These are phyloP conservation scores for Tetragonula clypearis DNA, from an alignment of 1,140 invertebrate species.

Conservation along the genomic window DNA sequence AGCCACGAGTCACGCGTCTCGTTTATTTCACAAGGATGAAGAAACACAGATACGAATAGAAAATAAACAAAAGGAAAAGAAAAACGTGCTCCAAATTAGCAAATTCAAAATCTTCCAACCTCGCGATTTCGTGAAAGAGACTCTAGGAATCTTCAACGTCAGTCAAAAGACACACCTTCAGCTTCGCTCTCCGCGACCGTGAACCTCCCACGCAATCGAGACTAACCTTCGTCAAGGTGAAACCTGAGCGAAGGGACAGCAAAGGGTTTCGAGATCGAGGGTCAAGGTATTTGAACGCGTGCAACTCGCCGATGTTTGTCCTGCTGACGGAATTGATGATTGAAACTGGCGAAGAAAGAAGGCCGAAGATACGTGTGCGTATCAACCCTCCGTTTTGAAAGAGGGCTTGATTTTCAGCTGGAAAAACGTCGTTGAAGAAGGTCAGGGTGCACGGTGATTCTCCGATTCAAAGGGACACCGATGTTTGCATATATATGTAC, in stretches of 20 bases:
- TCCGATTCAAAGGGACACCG: slow-evolving; percentile 24
- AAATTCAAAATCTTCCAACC: not conserved
- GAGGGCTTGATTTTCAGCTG: not conserved
- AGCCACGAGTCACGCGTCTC: too few species aligned
- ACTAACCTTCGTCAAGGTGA: not conserved
- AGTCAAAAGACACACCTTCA: not conserved
- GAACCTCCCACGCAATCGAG: not conserved
- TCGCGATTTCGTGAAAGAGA: too few species aligned
- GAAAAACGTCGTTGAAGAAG: slow-evolving; percentile 19
- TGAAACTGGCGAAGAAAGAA: not conserved
- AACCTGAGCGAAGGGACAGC: not conserved
- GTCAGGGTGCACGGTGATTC: slow-evolving; percentile 16
- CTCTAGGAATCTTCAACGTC: not conserved
- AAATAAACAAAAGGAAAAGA: not conserved
- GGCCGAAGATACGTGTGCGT: not conserved
- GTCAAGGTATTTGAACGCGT: slow-evolving; percentile 1
- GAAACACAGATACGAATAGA: too few species aligned
- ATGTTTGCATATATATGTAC: not conserved
- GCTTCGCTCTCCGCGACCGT: not conserved
- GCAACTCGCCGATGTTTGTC: slow-evolving; percentile 5
- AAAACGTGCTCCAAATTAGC: not conserved
- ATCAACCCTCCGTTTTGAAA: not conserved
- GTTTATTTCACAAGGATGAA: too few species aligned
- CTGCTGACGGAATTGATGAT: slow-evolving; percentile 26
- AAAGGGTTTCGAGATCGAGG: slow-evolving; percentile 6